These are phyloP conservation scores for Lithophane semibrunnea DNA, from an alignment of 2,888 invertebrate species.

Conservation along the genomic window DNA sequence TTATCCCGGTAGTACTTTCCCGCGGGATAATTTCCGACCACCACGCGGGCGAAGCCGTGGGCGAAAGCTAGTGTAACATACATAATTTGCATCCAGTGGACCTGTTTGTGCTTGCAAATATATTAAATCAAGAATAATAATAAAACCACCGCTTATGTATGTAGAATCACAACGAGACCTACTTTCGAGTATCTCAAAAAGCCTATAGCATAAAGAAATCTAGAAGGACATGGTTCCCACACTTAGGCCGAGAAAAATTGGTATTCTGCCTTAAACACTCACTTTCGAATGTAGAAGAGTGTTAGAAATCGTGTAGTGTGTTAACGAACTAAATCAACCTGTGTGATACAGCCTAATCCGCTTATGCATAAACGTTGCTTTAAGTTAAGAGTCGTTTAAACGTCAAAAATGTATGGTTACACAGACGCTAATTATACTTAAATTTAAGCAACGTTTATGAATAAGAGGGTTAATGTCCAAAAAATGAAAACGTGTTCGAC, in stretches of 20 bases:
- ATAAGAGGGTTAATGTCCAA: neutral
- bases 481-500: neutral
- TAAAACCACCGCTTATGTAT: neutral
- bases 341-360: neutral
- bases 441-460: too few species aligned
- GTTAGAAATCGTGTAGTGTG: conserved; percentile 59
- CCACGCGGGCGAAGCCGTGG: too few species aligned
- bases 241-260: conserved; percentile 45
- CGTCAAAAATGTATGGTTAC: too few species aligned
- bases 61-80: too few species aligned
- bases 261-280: conserved; percentile 55
- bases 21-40: too few species aligned
- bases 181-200: conserved; percentile 39
- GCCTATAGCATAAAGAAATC: conserved; percentile 34
- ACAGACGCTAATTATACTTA: too few species aligned
- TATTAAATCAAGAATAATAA: neutral
- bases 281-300: conserved; percentile 59
- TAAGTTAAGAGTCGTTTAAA: too few species aligned
- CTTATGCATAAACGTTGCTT: too few species aligned
- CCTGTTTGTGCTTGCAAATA: neutral
- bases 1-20: too few species aligned
- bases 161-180: conserved; percentile 22
- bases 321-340: conserved; percentile 17
- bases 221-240: conserved; percentile 54
- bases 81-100: neutral